Base-by-base conservation (phyloP, 2,113 vertebrate genomes). In the Sclerurus mexicanus region DNA sequence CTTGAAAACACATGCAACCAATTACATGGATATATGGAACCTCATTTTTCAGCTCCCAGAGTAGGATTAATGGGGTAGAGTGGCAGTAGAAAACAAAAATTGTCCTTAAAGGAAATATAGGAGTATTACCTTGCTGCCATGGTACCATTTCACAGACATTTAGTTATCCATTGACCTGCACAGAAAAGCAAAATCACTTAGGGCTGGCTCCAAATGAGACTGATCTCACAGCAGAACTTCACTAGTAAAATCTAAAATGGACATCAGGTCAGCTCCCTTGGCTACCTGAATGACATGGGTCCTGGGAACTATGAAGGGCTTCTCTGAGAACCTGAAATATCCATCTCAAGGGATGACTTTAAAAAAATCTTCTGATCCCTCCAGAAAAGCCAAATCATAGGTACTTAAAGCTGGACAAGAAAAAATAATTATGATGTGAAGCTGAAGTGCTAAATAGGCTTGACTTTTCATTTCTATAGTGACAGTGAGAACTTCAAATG, bases 111-210 rank as follows among this genome's bases (percentile, higher is more conserved):
- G 47, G 17, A 90, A 93, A 93, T 95, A 91, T 64, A 93, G 30
- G 87, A 50, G 62, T 52, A 87, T 88, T 92, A 84, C 63, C 72
- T 92, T 67, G 47, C 63, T 88, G 50, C 64, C 14, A 22, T 55
- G 22, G 64, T 84, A 86, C 75, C 72, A 74, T 92, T 96, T 92
- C 75, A 92, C 75, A 85, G 90, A n/a, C 72, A 86, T 96, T 96
- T 92, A 94, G 68, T 79, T 71, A 84, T 80, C 82, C 44, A 78
- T 64, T 87, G 91, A 78, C 89, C 81, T 91, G 93, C 77, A 89
- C n/a, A 75, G 49, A 56, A 68, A 90, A 91, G 47, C n/a, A 87
- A 72, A 84, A 92, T 87, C 52, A 80, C 59, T 89, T 62, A 40
- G 9, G 27, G 39, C 33, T 93, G 68, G 17, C 63, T 60, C 14